These are phyloP conservation scores for Chaetodon trifascialis DNA, from an alignment of 2,113 vertebrate genomes.

Conservation along the genomic window DNA sequence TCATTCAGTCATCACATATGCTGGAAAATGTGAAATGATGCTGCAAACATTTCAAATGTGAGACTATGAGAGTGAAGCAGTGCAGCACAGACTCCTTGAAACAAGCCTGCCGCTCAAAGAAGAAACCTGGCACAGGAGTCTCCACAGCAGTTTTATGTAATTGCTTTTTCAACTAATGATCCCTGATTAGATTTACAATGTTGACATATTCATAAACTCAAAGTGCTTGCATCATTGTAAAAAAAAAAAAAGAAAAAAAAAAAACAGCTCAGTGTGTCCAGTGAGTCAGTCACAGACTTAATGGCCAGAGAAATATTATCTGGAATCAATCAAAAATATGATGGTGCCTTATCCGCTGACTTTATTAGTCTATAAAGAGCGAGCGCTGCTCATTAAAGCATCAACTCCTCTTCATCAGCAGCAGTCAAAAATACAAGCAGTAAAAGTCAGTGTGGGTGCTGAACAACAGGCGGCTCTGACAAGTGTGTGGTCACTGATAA, in stretches of 20 bases:
- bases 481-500: constrained; percentile 57
- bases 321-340: constrained; percentile 72
- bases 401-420: constrained; percentile 45
- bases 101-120: constrained; percentile 1
- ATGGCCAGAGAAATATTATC: constrained; percentile 62
- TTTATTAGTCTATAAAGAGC: constrained; percentile 68
- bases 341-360: constrained; percentile 47
- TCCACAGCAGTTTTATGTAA: constrained; percentile 36
- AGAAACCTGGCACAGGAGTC: constrained; percentile 26
- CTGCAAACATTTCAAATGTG: too few relatives aligned
- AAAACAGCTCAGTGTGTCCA: constrained; percentile 22
- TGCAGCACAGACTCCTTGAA: constrained; percentile 1
- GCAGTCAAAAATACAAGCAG: background rate
- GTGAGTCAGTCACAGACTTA: constrained; percentile 36
- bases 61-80: background rate
- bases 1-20: background rate
- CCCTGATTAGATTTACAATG: constrained; percentile 64
- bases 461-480: constrained; percentile 11
- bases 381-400: constrained; percentile 59
- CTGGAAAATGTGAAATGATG: background rate
- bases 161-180: constrained; percentile 44
- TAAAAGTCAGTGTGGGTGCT: constrained; percentile 44
- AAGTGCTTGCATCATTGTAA: constrained; percentile 55
- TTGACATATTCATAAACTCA: constrained; percentile 67
- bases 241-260: constrained; percentile 27